Conservation (phyloP, 2,797 vertebrate genomes). For the Bradypodion pumilum region DNA sequence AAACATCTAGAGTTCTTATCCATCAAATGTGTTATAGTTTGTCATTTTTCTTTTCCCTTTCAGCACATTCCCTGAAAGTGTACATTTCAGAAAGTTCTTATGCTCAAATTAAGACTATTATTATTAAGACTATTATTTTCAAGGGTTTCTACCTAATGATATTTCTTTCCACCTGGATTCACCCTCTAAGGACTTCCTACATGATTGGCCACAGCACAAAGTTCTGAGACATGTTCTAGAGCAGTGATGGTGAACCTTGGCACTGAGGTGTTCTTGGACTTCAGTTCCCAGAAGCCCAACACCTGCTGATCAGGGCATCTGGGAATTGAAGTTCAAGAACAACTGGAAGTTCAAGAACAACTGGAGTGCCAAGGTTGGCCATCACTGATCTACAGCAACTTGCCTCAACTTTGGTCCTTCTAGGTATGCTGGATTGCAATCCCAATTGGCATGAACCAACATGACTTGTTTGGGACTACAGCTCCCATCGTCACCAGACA, state of each 20-base stretch:
- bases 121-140: not conserved
- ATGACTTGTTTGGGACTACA: too few relatives aligned
- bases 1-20: too few relatives aligned
- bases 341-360: not conserved
- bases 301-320: not conserved
- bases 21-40: not conserved
- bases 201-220: not conserved
- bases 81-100: not conserved
- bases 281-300: too few relatives aligned
- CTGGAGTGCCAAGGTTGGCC: too few relatives aligned
- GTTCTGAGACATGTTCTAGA: not conserved
- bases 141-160: not conserved
- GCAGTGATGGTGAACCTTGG: too few relatives aligned
- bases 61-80: not conserved
- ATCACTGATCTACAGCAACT: not conserved
- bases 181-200: not conserved
- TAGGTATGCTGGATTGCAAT: too few relatives aligned
- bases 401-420: too few relatives aligned
- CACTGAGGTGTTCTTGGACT: too few relatives aligned
- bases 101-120: not conserved
- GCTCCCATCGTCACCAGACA: not conserved
- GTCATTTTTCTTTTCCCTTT: not conserved
- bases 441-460: too few relatives aligned
- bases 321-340: not conserved
- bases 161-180: not conserved